A percentile compares a stretch with the other conserved stretches of the same genome.
Conservation (phyloP, 1,140 invertebrate genomes). For the Bombus soroeensis region DNA sequence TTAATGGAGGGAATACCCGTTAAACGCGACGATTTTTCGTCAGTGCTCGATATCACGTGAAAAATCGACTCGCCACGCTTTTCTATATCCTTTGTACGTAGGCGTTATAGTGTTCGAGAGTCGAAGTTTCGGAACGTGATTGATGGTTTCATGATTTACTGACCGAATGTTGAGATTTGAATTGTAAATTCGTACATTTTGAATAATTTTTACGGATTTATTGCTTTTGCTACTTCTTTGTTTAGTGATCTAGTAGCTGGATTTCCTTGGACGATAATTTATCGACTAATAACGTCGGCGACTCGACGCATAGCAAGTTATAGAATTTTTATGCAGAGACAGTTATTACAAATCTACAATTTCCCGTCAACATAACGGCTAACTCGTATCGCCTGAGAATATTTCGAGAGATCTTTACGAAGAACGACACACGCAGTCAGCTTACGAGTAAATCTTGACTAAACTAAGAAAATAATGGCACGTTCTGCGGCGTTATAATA, state of each 20-base stretch:
- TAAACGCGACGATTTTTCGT: conserved; percentile 46
- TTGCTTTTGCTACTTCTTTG: neutral
- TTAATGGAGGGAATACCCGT: neutral
- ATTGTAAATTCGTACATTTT: neutral
- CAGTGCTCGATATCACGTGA: neutral
- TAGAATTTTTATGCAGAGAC: neutral
- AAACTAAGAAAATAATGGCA: conserved; percentile 3
- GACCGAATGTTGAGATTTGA: neutral
- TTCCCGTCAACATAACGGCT: rapidly evolving
- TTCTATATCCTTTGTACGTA: neutral
- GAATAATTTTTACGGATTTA: neutral
- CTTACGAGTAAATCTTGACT: neutral
- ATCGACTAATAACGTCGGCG: neutral
- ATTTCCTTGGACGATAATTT: neutral
- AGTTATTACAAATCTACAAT: no score
- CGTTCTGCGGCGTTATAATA: neutral
- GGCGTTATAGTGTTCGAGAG: neutral
- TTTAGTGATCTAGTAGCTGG: neutral
- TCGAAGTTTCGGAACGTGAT: neutral
- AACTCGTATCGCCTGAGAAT: no score
- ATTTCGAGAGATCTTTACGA: neutral
- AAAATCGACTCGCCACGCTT: conserved; percentile 22
- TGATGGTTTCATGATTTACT: neutral
- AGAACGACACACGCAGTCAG: no score
- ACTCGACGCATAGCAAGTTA: neutral